A percentile compares a stretch with the other conserved stretches of the same genome.
These are phyloP conservation scores for Saguinus imperator DNA, from an alignment of 2,113 vertebrate genomes.

Conservation along the genomic window DNA sequence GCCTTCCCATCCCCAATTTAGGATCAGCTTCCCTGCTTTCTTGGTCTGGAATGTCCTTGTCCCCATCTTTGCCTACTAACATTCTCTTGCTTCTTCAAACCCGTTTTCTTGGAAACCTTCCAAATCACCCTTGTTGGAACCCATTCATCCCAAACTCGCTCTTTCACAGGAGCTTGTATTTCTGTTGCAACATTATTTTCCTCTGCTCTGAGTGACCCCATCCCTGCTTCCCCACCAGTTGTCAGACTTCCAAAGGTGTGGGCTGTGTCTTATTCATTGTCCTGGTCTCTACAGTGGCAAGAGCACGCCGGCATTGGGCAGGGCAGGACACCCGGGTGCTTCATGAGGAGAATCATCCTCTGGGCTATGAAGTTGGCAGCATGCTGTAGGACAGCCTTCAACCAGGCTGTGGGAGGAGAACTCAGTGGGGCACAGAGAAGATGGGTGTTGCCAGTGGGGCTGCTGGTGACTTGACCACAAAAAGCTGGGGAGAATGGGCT, in stretches of 20 bases:
- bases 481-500: no score
- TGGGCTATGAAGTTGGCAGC: not conserved
- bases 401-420: not conserved
- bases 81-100: slow-evolving; percentile 4
- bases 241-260: not conserved
- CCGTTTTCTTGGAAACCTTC: not conserved
- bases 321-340: not conserved
- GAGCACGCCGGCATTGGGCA: not conserved
- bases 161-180: not conserved
- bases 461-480: not conserved
- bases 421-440: not conserved
- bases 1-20: not conserved
- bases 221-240: not conserved
- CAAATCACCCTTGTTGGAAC: not conserved
- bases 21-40: not conserved
- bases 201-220: not conserved
- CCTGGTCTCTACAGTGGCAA: not conserved
- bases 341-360: not conserved
- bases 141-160: not conserved
- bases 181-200: not conserved
- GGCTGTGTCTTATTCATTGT: not conserved
- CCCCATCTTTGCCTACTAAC: not conserved
- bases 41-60: not conserved
- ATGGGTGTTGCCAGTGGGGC: rapidly evolving
- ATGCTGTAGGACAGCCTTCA: not conserved